Evolutionary conservation across 2,113 vertebrate genomes (phyloP), one percentile per base, ranked within the genome.

Genomic region (Lynx canadensis): DNA sequence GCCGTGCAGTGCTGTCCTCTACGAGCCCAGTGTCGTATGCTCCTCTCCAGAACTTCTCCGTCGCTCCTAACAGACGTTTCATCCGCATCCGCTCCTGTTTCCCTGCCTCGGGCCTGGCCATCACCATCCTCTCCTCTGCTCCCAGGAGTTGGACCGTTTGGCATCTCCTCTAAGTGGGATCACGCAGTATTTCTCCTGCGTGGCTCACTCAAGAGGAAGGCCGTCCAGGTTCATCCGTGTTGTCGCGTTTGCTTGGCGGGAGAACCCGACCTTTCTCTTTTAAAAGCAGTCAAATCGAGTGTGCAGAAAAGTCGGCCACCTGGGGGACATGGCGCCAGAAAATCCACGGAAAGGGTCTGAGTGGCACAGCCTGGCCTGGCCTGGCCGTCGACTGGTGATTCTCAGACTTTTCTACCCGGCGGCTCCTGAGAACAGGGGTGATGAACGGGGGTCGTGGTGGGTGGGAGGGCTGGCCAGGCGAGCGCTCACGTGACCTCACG

Each of bases 1-100:
- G 16, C 4, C 0, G 1, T 1, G 3, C 11, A 0, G 16, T 0
- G 12, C 3, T 19, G 38, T 27, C 9, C 13, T 15, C 68, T 6
- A 2, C 4, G 29, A 50, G 29, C 11, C 12, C 60, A 0, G 5
- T 2, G n/a, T 10, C 15, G 8, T 3, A 3, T 7, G 7, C 27
- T 11, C 63, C 73, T 16, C 73, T 81, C 86, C 25, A 9, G 50
- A 41, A 41, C 68, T 12, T 21, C 18, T 23, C 11, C 33, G 33
- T 74, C 25, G 41, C 36, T 19, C 4, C 4, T 27, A 15, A 29
- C 10, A 21, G 36, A 73, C 50, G 4, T 36, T 4, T 33, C n/a
- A 31, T 8, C 1, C 29, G 7, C 9, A 8, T 71, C 15, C 4
- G 15, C 23, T 1, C 50, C 13, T 4, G 0, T 7, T 1, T 12